Evolutionary conservation across 1,140 invertebrate genomes (phyloP), one percentile per base, ranked within the genome.

Genomic region (Epicauta chinensis): DNA sequence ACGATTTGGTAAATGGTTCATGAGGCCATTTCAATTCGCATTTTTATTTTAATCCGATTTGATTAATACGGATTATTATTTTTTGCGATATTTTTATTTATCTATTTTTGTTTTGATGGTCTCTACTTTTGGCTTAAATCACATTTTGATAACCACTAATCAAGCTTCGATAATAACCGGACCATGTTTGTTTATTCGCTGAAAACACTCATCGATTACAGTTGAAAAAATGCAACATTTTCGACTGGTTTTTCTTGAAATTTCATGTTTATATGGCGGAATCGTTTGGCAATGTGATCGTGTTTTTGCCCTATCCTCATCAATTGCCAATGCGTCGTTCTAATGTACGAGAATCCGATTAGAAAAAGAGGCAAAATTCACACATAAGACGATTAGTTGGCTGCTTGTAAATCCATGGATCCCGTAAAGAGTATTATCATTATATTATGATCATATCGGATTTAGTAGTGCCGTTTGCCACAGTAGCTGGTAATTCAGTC

Each of bases 391-490:
- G 67, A 69, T 69, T 69, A 69, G 64, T 63, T 60, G 52, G 63
- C 58, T 65, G 63, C 63, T 62, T 65, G 51, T 68, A 69, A 69
- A 69, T 68, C 67, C 67, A 55, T 55, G 61, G 65, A 68, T 68
- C 65, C 66, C 51, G 67, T 61, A 68, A 67, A 68, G 66, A 68
- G 66, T 58, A 69, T 69, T 69, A 69, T 68, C 66, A 69, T 69
- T 66, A 69, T 67, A 69, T 69, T 69, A 69, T 69, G 66, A 69
- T 69, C 67, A 67, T 67, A 68, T 68, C 67, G 67, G 66, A 68
- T 69, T 68, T 66, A 63, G 48, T 65, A 59, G 60, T 65, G 59
- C 60, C 62, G 65, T 61, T 68, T 63, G 23, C 23, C 23, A 23
- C 53, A 60, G 37, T 40, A 35, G 45, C 49, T 36, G 42, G 51